A percentile compares a stretch with the other conserved stretches of the same genome.
phyloP scores from a whole-genome alignment of 2,797 vertebrate genomes.

The Alauda arvensis region DNA sequence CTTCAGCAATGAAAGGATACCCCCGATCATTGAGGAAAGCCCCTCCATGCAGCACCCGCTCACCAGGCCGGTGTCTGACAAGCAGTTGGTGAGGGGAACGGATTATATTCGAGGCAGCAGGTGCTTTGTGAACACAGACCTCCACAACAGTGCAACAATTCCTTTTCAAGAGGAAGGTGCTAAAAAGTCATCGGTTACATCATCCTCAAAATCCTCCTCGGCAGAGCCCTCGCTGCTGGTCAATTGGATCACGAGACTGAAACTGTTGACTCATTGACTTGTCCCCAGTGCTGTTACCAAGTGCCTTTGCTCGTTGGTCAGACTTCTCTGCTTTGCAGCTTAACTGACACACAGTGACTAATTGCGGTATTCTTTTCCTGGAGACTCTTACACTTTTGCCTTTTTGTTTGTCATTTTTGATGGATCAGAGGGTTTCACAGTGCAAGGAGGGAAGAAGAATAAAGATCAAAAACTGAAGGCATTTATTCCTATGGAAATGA shows the following conservation, averaged over 20 bases:
- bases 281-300: conserved; percentile 53
- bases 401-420: not conserved
- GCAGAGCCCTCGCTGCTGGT: conserved; percentile 85
- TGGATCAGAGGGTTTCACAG: not conserved
- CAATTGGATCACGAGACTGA: conserved; percentile 86
- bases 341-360: conserved; percentile 41
- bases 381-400: not conserved
- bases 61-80: conserved; percentile 73
- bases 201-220: conserved; percentile 74
- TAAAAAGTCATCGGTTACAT: conserved; percentile 68
- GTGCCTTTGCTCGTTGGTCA: conserved; percentile 77
- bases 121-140: conserved; percentile 81
- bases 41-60: conserved; percentile 71
- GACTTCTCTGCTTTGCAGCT: not conserved
- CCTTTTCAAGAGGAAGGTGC: conserved; percentile 83
- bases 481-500: not conserved
- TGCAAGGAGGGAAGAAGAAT: not conserved
- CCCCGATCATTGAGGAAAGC: conserved; percentile 85
- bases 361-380: not conserved
- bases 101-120: conserved; percentile 89
- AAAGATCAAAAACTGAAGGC: not conserved
- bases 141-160: conserved; percentile 87
- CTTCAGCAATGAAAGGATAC: conserved; percentile 90
- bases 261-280: conserved; percentile 87
- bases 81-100: conserved; percentile 80